Conservation (phyloP, 2,113 vertebrate species). For the Erythrocercus mccallii region DNA sequence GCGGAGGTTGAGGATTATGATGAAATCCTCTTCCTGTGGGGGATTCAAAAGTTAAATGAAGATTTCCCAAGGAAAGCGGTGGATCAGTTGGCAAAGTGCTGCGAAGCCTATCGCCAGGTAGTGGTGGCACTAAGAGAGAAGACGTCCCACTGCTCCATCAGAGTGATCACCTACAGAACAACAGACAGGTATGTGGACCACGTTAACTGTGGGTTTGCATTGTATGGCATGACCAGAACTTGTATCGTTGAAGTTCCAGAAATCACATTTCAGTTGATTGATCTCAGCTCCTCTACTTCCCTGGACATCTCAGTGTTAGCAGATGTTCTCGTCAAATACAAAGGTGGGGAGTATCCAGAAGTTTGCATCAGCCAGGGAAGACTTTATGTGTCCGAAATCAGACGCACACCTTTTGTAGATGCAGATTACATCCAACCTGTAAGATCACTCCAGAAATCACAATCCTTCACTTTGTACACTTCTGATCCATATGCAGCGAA, state of each 20-base stretch:
- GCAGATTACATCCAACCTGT: neutral
- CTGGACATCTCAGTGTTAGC: conserved; percentile 76
- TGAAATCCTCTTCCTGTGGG: conserved; percentile 81
- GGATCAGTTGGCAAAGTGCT: conserved; percentile 72
- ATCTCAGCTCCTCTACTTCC: conserved; percentile 75
- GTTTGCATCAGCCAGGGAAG: conserved; percentile 78
- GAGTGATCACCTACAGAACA: conserved; percentile 80
- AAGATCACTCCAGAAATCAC: neutral
- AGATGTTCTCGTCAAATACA: conserved; percentile 69
- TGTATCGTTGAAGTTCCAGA: conserved; percentile 75
- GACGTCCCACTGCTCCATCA: conserved; percentile 33
- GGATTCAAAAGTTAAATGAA: conserved; percentile 73
- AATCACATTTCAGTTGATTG: conserved; percentile 82
- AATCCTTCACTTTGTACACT: conserved; percentile 73
- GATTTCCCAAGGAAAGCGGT: conserved; percentile 62
- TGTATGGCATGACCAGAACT: conserved; percentile 82
- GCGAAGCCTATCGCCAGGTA: conserved; percentile 79
- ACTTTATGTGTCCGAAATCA: conserved; percentile 64
- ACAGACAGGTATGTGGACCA: conserved; percentile 74
- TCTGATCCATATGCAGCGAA: conserved; percentile 68
- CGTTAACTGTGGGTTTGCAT: conserved; percentile 77
- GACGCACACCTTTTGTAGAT: conserved; percentile 50
- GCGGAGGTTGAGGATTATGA: conserved; percentile 52
- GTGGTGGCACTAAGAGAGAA: conserved; percentile 72
- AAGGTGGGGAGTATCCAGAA: conserved; percentile 73